These are phyloP conservation scores for Entomobrya multifasciata DNA, from an alignment of 2,888 invertebrate genomes.

Conservation along the genomic window DNA sequence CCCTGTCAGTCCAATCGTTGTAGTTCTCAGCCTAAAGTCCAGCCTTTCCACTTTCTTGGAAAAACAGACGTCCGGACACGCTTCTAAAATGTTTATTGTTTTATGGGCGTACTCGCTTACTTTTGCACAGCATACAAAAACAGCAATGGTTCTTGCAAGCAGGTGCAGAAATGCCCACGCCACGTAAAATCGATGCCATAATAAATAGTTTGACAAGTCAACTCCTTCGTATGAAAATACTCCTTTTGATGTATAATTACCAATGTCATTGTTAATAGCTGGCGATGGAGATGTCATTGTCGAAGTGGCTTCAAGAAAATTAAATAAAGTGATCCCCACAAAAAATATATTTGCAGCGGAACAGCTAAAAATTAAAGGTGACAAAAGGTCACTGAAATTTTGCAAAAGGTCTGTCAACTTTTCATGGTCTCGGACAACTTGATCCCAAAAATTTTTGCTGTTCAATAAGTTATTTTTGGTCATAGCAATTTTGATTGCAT, in stretches of 20 bases:
- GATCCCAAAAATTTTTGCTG: conserved; percentile 61
- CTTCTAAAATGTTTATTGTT: neutral
- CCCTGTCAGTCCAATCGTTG: conserved; percentile 58
- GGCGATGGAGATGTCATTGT: too few relatives aligned
- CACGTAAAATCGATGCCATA: neutral
- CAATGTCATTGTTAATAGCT: too few relatives aligned
- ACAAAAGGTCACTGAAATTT: conserved; percentile 68
- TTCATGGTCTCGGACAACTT: conserved; percentile 70
- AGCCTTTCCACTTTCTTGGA: conserved; percentile 55
- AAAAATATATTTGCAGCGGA: conserved; percentile 76
- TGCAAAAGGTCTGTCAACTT: conserved; percentile 63
- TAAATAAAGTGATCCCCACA: conserved; percentile 39
- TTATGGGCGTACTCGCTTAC: conserved; percentile 14
- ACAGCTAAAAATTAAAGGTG: conserved; percentile 75
- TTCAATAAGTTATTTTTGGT: neutral
- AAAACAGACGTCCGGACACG: neutral
- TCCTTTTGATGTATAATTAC: neutral
- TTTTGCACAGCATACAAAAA: neutral
- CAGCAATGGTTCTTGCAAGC: neutral
- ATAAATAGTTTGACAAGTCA: neutral
- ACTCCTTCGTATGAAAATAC: neutral
- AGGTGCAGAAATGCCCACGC: neutral
- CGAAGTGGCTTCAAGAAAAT: neutral
- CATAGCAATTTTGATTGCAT: neutral
- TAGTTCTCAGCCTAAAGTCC: conserved; percentile 37